Base-by-base conservation (phyloP, 2,797 vertebrate species). In the Syndactyla subalaris region DNA sequence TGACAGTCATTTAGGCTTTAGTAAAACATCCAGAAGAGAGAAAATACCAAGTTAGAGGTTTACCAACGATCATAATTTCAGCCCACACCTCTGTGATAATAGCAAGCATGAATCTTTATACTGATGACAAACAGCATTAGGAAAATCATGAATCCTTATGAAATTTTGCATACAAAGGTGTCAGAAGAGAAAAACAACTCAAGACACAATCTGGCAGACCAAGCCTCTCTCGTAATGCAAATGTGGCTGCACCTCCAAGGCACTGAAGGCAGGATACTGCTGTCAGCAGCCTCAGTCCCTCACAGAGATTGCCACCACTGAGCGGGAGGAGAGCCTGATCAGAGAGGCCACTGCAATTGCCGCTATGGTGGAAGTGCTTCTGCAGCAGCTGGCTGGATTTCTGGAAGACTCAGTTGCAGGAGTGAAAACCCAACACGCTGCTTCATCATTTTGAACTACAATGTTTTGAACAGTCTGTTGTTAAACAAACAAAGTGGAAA, bases 231-330 rank as follows among this genome's bases (percentile, higher is more conserved):
- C 39, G 10, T 17, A 43, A 19, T 4, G 24, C 4, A 51, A 75
- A 78, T 18, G 38, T 58, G 39, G 23, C 12, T 0, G 0, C 32
- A 12, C 4, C 12, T 82, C 30, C 3, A 7, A 55, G 66, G 20
- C 68, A 55, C 17, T 34, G 27, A 45, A 16, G 36, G 39, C 49
- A 41, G 54, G 38, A 21, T 4, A 10, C n/a, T 30, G 46, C 52
- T 76, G 30, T 32, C 19, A 29, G 5, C 27, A 79, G 17, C 57
- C 20, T 32, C 29, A 2, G 12, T 38, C 26, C 12, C 48, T 41
- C 10, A 1, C 30, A 24, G 30, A 36, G 16, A 5, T 2, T 0
- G 0, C 27, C 68, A 14, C 6, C 36, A 7, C 51, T 29, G n/a
- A 32, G 39, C 30, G 0, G 2, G 36, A 45, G 34, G n/a, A 74